Conservation (phyloP, 2,797 vertebrate genomes). For the Alauda arvensis region DNA sequence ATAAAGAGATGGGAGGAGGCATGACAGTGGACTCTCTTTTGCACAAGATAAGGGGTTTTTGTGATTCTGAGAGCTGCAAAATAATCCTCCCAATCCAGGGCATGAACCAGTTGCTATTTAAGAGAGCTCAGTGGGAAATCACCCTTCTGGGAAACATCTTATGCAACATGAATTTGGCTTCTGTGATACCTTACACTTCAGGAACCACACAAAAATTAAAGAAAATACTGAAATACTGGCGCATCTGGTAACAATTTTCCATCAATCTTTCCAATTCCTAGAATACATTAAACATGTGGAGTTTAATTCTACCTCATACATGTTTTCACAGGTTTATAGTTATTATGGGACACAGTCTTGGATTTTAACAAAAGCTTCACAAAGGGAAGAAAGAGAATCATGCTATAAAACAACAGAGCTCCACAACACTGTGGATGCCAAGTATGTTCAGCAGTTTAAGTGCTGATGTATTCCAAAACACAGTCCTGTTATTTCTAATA, state of each 20-base stretch:
- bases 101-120: background rate
- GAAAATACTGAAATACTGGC: background rate
- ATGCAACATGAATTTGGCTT: background rate
- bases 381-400: background rate
- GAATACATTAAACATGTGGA: background rate
- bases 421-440: background rate
- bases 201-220: background rate
- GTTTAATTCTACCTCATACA: background rate
- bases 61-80: background rate
- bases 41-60: background rate
- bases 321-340: background rate
- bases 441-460: background rate
- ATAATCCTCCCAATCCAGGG: background rate
- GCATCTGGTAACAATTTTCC: background rate
- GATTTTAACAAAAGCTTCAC: background rate
- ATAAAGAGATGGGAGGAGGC: background rate
- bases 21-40: background rate
- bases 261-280: background rate
- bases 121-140: background rate
- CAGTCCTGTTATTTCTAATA: background rate
- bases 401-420: background rate
- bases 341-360: background rate
- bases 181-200: background rate
- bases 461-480: background rate
- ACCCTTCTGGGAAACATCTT: background rate